A percentile compares a stretch with the other conserved stretches of the same genome.
phyloP scores from a whole-genome alignment of 2,797 vertebrate genomes.

The Manis pentadactyla region DNA sequence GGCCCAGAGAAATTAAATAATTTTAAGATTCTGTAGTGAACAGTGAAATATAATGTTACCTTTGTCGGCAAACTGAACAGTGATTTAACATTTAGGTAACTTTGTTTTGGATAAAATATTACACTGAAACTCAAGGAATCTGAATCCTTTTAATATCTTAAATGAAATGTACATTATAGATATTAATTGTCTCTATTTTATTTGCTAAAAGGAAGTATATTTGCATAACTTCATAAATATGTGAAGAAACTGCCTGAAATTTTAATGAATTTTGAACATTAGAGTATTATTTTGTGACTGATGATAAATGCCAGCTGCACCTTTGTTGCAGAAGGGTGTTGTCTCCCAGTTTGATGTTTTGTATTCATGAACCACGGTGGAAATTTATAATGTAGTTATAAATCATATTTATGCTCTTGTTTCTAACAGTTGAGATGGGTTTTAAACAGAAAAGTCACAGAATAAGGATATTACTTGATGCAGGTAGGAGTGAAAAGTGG shows the following conservation, averaged over 20 bases:
- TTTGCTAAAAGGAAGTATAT: not conserved
- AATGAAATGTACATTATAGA: not conserved
- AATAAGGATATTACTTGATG: not conserved
- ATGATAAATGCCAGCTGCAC: not conserved
- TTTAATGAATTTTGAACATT: constrained; percentile 22
- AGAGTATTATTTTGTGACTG: not conserved
- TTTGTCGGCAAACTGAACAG: not conserved
- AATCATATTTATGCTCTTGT: not conserved
- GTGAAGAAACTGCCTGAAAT: not conserved
- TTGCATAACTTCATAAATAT: constrained; percentile 1
- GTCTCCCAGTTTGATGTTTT: not conserved
- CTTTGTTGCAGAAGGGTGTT: not conserved
- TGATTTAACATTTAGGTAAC: not conserved
- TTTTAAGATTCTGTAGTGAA: not conserved
- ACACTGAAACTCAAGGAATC: not conserved
- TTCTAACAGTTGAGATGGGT: not conserved
- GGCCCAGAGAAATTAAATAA: not conserved
- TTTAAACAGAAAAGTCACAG: not conserved
- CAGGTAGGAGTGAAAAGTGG: not conserved
- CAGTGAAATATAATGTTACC: not conserved
- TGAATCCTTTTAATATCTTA: not conserved
- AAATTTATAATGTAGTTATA: not conserved
- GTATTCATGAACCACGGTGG: not conserved
- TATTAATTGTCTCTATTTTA: not conserved
- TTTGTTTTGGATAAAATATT: constrained; percentile 38